A percentile compares a stretch with the other conserved stretches of the same genome.
phyloP scores from a whole-genome alignment of 1,140 invertebrate genomes.

The Tenebrio molitor region DNA sequence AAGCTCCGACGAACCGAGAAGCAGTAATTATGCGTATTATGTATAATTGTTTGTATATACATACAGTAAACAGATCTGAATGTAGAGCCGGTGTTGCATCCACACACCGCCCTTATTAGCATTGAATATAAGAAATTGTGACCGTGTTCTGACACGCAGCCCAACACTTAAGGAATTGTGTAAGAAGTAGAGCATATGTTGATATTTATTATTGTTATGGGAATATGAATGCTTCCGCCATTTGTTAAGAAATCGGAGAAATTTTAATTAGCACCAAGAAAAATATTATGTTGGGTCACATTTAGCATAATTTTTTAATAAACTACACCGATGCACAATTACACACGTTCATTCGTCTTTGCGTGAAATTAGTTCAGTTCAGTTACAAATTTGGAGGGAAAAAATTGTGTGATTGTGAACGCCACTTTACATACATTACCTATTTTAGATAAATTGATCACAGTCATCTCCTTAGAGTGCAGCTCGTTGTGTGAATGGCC shows the following conservation, averaged over 20 bases:
- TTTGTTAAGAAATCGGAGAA: slow-evolving; percentile 36
- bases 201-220: slow-evolving; percentile 44
- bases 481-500: slow-evolving; percentile 45
- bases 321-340: no score
- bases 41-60: slow-evolving; percentile 55
- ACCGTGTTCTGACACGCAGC: slow-evolving; percentile 50
- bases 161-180: slow-evolving; percentile 33
- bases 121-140: slow-evolving; percentile 53
- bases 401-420: no score
- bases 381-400: no score
- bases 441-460: no score
- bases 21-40: slow-evolving; percentile 53
- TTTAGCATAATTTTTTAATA: no score
- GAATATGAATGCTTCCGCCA: slow-evolving; percentile 32
- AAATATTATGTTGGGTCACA: no score
- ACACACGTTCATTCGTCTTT: no score
- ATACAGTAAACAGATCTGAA: slow-evolving; percentile 37
- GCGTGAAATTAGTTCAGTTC: no score
- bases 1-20: slow-evolving; percentile 45
- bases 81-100: slow-evolving; percentile 46
- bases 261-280: slow-evolving; percentile 12
- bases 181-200: slow-evolving; percentile 47
- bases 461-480: no score
- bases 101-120: slow-evolving; percentile 44
- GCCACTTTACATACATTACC: no score